These are phyloP conservation scores for Littorina saxatilis DNA, from an alignment of 1,140 invertebrate species.

Conservation along the genomic window DNA sequence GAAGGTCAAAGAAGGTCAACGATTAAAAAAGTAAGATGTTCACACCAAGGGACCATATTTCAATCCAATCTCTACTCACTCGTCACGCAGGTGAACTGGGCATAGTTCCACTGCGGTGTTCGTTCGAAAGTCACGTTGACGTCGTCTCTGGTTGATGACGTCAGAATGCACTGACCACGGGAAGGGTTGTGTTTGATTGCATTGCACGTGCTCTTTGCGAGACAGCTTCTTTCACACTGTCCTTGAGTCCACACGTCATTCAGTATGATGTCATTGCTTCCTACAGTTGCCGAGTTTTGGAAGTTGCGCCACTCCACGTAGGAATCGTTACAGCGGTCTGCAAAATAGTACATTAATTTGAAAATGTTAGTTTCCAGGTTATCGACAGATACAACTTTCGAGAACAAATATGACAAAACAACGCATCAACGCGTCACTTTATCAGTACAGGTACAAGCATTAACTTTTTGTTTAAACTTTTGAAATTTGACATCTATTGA, in stretches of 20 bases:
- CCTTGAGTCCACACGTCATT: slow-evolving; percentile 48
- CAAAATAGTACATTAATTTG: no score
- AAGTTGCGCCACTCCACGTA: slow-evolving; percentile 47
- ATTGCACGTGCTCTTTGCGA: slow-evolving; percentile 35
- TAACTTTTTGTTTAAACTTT: no score
- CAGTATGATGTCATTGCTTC: slow-evolving; percentile 26
- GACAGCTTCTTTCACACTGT: slow-evolving; percentile 45
- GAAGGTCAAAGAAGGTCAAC: no score
- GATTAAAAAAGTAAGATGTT: no score
- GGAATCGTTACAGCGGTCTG: slow-evolving; percentile 53
- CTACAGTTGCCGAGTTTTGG: slow-evolving; percentile 15
- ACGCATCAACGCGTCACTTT: no score
- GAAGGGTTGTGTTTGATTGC: slow-evolving; percentile 45
- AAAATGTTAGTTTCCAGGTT: no score
- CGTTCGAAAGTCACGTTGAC: not conserved
- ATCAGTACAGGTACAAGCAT: no score
- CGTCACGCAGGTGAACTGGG: slow-evolving; percentile 1
- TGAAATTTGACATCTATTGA: no score
- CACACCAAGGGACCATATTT: no score
- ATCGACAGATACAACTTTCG: no score
- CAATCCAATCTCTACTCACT: no score
- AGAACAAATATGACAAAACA: no score
- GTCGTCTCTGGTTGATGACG: not conserved
- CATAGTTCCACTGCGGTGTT: slow-evolving; percentile 52
- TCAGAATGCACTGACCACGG: slow-evolving; percentile 41